Base-by-base conservation (phyloP, 2,797 vertebrate genomes). In the Danionella dracula region DNA sequence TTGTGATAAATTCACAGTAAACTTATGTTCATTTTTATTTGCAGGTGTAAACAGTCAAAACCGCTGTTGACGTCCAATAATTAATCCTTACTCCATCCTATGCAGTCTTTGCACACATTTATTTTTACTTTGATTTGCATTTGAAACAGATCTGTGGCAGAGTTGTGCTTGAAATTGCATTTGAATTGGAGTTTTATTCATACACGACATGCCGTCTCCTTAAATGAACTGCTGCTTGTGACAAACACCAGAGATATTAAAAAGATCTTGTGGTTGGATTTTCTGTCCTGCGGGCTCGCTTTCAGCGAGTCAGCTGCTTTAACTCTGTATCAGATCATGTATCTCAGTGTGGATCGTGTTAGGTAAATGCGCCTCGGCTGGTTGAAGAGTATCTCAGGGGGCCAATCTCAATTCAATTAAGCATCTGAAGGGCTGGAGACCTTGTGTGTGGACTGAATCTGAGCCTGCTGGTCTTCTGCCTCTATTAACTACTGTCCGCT, bases 331-430 rank as follows among this genome's bases (percentile, higher is more conserved):
- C 13, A 65, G 44, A 21, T 23, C 8, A 48, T 38, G 40, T 7
- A 65, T 65, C 29, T 65, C 19, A 9, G n/a, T 35, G 17, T 34
- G 31, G 17, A 20, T 46, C 2, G 1, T 46, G 50, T 65, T 27
- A 23, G 20, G 37, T 15, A 51, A 51, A 32, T 17, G 35, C 31
- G 35, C 9, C 49, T 15, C 17, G 42, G 27, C 20, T 45, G 20
- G 50, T 45, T 45, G 31, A 65, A 55, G 10, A 35, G 17, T 27
- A 55, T 55, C 50, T 65, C 62, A 53, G 31, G 41, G 17, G 51
- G 50, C 42, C 21, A 40, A 31, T 10, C 44, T 63, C 12, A 41
- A 63, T 63, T 63, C 21, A 70, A 70, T 63, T 57, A 63, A 70
- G 35, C 42, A 7, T 41, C 51, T 56, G 9, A 49, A 41, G 38